Evolutionary conservation across 1,140 invertebrate genomes (phyloP).

Genomic region (Berghia stephanieae): DNA sequence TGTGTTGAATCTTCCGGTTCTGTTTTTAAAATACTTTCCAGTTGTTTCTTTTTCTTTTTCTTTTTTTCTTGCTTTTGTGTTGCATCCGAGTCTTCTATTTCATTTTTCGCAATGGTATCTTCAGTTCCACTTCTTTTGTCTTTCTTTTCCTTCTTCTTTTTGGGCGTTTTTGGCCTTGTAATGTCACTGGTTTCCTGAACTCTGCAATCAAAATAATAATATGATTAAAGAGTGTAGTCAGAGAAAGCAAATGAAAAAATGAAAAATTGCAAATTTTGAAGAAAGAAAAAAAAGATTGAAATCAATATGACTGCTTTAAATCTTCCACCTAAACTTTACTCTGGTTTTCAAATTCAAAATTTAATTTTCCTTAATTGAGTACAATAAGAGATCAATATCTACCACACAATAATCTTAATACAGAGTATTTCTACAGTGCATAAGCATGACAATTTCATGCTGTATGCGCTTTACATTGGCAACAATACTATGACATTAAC

Average conservation of each 20-base stretch:
- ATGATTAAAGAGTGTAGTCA: not conserved
- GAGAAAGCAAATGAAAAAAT: not conserved
- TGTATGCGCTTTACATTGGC: too few species aligned
- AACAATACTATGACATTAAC: too few species aligned
- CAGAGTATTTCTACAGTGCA: too few species aligned
- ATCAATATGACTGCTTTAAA: not conserved
- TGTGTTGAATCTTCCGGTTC: not conserved
- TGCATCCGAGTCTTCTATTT: not conserved
- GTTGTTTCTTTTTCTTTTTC: conserved; percentile 12
- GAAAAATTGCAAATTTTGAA: not conserved
- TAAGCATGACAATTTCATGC: too few species aligned
- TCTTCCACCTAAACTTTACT: not conserved
- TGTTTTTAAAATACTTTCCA: not conserved
- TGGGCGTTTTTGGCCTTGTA: not conserved
- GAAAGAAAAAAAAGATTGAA: not conserved
- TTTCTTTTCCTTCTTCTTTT: not conserved
- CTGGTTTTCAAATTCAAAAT: too few species aligned
- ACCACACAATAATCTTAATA: too few species aligned
- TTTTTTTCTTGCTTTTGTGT: not conserved
- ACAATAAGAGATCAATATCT: too few species aligned
- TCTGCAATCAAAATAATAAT: not conserved
- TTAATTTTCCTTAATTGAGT: too few species aligned
- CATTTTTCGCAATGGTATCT: not conserved
- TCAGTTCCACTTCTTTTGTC: not conserved
- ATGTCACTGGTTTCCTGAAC: not conserved